Percentiles rank a stretch among this genome's conserved stretches.
Conservation (phyloP, 2,888 invertebrate genomes). For the Exocentrus adspersus region DNA sequence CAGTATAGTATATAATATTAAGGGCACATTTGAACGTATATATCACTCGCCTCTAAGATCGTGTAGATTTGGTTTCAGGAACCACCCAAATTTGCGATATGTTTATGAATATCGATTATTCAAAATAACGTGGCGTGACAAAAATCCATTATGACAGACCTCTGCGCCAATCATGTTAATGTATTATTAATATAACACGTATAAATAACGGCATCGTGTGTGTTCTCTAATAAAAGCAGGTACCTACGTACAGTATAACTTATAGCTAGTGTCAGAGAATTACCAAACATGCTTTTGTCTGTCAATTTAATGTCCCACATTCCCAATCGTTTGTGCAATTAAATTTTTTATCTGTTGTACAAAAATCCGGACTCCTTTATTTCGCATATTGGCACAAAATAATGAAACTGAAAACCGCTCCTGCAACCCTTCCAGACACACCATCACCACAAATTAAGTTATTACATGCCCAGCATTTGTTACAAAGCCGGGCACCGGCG, state of each 20-base stretch:
- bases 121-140: constrained; percentile 22
- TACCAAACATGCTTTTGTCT: no score
- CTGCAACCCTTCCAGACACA: not conserved
- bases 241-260: no score
- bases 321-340: no score
- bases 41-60: not conserved
- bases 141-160: constrained; percentile 19
- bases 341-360: no score
- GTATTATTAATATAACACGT: constrained; percentile 19
- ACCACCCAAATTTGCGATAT: constrained; percentile 2
- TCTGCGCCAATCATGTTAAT: constrained; percentile 18
- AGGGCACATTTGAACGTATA: not conserved
- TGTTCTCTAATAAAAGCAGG: no score
- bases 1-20: no score
- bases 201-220: not conserved
- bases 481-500: not conserved
- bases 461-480: no score
- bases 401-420: not conserved
- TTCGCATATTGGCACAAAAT: no score
- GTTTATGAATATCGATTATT: constrained; percentile 15
- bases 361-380: no score
- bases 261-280: no score
- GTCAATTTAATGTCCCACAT: no score
- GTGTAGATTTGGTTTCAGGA: not conserved
- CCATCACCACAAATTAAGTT: constrained; percentile 19